Conservation (phyloP, 53 echinoderm and acorn worm species). For the Mesocentrotus franciscanus region DNA sequence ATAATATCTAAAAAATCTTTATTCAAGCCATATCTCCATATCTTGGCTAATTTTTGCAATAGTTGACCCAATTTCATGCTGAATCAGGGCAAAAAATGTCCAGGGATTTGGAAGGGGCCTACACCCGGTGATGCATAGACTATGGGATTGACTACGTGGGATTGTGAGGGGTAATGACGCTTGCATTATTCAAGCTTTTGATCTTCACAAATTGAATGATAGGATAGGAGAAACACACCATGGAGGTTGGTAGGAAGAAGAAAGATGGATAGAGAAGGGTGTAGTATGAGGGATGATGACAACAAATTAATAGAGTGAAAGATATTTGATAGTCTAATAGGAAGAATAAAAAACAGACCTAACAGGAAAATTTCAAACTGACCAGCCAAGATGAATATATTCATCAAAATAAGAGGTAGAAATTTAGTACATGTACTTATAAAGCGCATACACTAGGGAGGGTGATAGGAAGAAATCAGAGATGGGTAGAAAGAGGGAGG, state of each 20-base stretch:
- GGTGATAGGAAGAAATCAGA: too few species aligned
- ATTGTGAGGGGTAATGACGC: background rate
- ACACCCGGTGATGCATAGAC: background rate
- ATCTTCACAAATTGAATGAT: background rate
- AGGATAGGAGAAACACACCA: background rate
- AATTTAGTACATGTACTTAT: too few species aligned
- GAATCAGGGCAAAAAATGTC: conserved; percentile 18
- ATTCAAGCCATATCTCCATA: background rate
- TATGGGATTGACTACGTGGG: background rate
- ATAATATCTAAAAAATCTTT: background rate
- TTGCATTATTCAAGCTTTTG: conserved; percentile 32
- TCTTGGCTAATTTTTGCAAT: background rate
- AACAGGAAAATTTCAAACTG: too few species aligned
- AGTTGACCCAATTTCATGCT: background rate
- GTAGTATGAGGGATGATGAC: background rate
- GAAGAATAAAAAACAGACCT: too few species aligned
- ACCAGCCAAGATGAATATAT: too few species aligned
- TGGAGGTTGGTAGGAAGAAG: background rate
- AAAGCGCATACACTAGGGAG: too few species aligned
- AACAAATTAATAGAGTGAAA: background rate
- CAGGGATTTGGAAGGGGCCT: background rate
- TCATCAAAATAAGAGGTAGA: too few species aligned
- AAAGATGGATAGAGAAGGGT: background rate
- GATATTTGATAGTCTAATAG: too few species aligned
- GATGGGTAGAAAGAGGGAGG: too few species aligned